Base-by-base conservation (phyloP, 2,888 invertebrate species). In the Venusia cambrica region DNA sequence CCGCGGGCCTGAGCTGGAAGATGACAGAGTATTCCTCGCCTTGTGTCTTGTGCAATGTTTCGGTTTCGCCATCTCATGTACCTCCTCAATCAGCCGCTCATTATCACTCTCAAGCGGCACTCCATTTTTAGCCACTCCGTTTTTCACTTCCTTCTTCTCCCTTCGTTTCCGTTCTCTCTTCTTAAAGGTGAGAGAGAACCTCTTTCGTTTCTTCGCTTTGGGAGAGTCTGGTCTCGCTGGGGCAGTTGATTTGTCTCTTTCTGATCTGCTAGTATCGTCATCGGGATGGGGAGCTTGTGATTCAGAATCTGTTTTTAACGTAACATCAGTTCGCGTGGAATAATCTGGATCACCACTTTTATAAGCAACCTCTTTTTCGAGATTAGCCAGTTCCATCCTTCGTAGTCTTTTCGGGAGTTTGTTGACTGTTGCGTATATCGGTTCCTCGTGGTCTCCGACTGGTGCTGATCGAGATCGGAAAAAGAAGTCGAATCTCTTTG, bases 391-490 rank as follows among this genome's bases (percentile, higher is more conserved):
- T 45, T 87, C 85, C 75, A 88, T 78, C 38, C 80, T 62, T 20
- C 81, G 67, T 36, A 88, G 54, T 47, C 89, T 81, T 53, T 88
- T 88, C 3, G 88, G 87, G 14, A 88, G 53, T 59, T 88, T 88
- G 49, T 88, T 87, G 0, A 88, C 88, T 3, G 88, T 88, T 0
- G 88, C 88, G 45, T 88, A 88, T 37, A 88, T 85, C 1, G 88
- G 88, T 48, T 88, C 88, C 39, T 87, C 87, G 38, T 73, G 70
- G 17, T 87, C 80, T 4, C 87, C 88, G 0, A 87, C 87, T 0
- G 88, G 88, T 2, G 87, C 88, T n/a, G 88, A 88, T 32, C 87
- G 60, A 16, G 87, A 85, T 58, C 89, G 59, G 52, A 80, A 85
- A 55, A 87, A 85, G 55, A 87, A 83, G 33, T 85, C 83, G 40